Evolutionary conservation across 2,888 invertebrate species (phyloP).

Genomic region (Ceratothoa steindachneri): DNA sequence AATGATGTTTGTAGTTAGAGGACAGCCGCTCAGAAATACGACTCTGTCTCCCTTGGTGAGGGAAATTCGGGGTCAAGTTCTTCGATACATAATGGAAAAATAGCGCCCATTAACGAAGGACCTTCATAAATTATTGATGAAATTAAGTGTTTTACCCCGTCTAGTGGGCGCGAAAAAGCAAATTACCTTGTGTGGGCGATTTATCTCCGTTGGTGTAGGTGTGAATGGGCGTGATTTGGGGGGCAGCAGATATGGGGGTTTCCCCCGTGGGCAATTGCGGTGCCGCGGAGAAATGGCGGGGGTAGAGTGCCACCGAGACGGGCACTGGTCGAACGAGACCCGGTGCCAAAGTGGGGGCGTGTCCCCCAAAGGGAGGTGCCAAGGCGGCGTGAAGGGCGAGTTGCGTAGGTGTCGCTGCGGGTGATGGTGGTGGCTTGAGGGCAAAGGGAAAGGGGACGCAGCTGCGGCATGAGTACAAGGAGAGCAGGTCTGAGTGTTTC

Average conservation of each 20-base stretch:
- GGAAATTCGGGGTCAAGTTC: no score
- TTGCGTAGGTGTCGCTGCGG: slow-evolving; percentile 1
- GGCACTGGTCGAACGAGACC: slow-evolving; percentile 31
- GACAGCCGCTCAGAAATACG: no score
- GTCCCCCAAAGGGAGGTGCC: slow-evolving; percentile 14
- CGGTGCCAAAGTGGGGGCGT: slow-evolving; percentile 19
- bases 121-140: no score
- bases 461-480: slow-evolving; percentile 40
- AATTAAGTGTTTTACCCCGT: no score
- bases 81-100: no score
- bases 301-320: slow-evolving; percentile 34
- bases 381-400: slow-evolving; percentile 18
- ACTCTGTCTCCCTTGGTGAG: no score
- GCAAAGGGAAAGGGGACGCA: slow-evolving; percentile 32
- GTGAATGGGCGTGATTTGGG: not conserved
- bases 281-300: slow-evolving; percentile 12
- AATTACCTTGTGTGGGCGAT: slow-evolving; percentile 20
- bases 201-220: not conserved
- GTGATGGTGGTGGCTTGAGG: not conserved
- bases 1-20: no score
- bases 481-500: slow-evolving; percentile 41
- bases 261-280: not conserved
- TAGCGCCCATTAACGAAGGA: no score
- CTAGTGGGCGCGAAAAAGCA: no score
- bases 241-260: not conserved